These are phyloP conservation scores for Mustela lutreola DNA, from an alignment of 2,113 vertebrate genomes.

Conservation along the genomic window DNA sequence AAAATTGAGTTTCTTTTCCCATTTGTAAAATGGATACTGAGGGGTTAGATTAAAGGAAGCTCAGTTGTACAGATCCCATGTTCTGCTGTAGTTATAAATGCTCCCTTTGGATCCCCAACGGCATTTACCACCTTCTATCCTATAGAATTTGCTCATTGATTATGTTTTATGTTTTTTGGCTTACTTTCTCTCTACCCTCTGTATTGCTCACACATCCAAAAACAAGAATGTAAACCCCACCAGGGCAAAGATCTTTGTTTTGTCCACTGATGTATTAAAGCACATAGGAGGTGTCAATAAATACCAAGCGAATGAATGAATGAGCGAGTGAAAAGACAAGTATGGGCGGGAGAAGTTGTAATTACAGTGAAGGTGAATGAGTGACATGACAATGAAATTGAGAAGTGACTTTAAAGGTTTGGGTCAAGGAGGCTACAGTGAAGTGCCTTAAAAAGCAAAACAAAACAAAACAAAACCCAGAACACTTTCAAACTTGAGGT, in stretches of 20 bases:
- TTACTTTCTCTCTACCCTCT: not conserved
- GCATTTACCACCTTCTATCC: not conserved
- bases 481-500: not conserved
- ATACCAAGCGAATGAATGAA: not conserved
- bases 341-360: not conserved
- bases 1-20: not conserved
- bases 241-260: not conserved
- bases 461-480: too few relatives aligned
- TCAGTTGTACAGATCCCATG: not conserved
- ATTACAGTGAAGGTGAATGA: not conserved
- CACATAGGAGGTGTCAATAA: not conserved
- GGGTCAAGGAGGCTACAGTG: not conserved
- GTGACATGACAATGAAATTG: not conserved
- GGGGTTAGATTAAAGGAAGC: not conserved
- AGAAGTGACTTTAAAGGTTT: not conserved
- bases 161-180: not conserved
- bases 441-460: not conserved
- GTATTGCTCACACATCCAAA: not conserved
- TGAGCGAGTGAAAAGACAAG: not conserved
- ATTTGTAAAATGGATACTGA: not conserved
- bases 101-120: not conserved
- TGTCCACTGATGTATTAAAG: not conserved
- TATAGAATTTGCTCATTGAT: not conserved
- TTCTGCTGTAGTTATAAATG: not conserved
- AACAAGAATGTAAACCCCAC: not conserved